phyloP scores from a whole-genome alignment of 2,113 vertebrate genomes.

The Psilopsiagon aurifrons region DNA sequence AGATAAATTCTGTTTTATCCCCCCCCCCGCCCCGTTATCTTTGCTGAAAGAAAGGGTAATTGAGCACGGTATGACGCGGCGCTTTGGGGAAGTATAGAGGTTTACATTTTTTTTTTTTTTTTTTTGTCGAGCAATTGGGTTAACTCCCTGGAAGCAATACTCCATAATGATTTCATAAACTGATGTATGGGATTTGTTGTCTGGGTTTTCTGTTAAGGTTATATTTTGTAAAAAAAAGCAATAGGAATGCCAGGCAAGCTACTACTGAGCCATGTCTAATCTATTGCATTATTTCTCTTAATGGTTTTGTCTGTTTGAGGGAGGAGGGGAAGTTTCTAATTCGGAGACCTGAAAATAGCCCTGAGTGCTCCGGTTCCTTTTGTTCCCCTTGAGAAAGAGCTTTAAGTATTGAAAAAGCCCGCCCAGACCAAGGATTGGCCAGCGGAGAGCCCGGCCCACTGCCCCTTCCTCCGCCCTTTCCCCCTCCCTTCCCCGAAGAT shows the following conservation, averaged over 20 bases:
- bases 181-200: neutral
- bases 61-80: neutral
- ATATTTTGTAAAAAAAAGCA: constrained; percentile 42
- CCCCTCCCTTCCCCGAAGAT: neutral
- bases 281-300: neutral
- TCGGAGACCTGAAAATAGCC: neutral
- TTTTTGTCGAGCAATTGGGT: neutral
- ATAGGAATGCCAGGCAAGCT: neutral
- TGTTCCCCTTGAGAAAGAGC: neutral
- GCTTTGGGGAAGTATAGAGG: neutral
- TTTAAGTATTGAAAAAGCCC: constrained; percentile 45
- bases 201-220: neutral
- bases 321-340: neutral
- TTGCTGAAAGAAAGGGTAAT: neutral
- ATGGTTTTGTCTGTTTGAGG: neutral
- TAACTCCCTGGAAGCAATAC: neutral
- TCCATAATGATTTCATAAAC: constrained; percentile 28
- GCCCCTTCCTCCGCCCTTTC: neutral
- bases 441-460: neutral
- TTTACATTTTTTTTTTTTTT: neutral
- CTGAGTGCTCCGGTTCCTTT: neutral
- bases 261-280: constrained; percentile 43
- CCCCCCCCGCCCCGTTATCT: neutral
- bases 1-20: neutral
- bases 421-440: constrained; percentile 51